Base-by-base conservation (phyloP, 1,140 invertebrate genomes). In the Papilio helenus region DNA sequence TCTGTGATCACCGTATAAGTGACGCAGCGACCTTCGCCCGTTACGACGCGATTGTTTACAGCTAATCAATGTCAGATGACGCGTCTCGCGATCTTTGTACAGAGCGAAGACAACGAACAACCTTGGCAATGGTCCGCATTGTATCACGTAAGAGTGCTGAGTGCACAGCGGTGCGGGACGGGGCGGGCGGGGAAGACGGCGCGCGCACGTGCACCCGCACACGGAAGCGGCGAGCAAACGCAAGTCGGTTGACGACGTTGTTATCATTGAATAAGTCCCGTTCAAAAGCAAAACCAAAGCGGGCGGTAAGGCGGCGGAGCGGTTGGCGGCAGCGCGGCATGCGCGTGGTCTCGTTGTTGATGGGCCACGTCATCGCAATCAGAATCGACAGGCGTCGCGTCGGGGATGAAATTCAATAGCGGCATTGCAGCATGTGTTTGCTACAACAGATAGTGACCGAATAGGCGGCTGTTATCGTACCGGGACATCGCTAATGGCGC, bases 141-240 rank as follows among this genome's bases (percentile, higher is more conserved):
- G 61, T 29, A 29, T 68, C 61, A 68, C 61, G 61, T 68, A 68
- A 68, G 26, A 68, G 61, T 68, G 61, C 61, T 29, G 61, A 68
- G 61, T 68, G 61, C 14, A 26, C 61, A 7, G 61, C 26, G 26
- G 61, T 26, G 20, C 0, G 51, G 16, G 16, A 3, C 51, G n/a
- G 1, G 20, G n/a, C 18, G 9, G 20, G 20, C n/a, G 55, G n/a
- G 20, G n/a, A 39, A 39, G 34, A 8, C 9, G 20, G 14, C 58
- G 14, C 61, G 61, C 61, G 5, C 26, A 29, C 12, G 61, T 29
- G 61, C 58, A 8, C 61, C 12, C 61, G 58, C 20, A 68, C 61
- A 26, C 23, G 61, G 26, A 61, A 61, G 26, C 14, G 61, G 12
- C 23, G 26, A 4, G 9, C 20, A 23, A 9, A 61, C 10, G 16